These are phyloP conservation scores for Tetrapedia diversipes DNA, from an alignment of 2,888 invertebrate species.

Conservation along the genomic window DNA sequence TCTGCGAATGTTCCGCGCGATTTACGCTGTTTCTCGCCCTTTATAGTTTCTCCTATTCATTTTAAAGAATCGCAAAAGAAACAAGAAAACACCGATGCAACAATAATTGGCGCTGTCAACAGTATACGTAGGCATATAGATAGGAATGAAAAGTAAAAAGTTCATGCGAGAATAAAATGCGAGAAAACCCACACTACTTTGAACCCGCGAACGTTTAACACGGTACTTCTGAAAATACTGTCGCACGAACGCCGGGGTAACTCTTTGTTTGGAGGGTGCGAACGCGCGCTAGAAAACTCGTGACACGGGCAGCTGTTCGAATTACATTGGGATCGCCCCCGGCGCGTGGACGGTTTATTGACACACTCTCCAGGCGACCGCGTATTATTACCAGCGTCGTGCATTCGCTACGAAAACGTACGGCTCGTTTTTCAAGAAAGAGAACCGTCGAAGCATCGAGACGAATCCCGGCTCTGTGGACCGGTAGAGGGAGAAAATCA, in stretches of 20 bases:
- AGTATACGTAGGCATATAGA: too few species aligned
- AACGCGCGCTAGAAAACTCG: constrained; percentile 62
- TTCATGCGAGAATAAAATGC: not conserved
- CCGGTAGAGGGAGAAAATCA: constrained; percentile 22
- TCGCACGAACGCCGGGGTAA: constrained; percentile 46
- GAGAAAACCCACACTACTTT: constrained; percentile 1
- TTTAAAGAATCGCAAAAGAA: not conserved
- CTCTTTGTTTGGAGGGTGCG: constrained; percentile 69
- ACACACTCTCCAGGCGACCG: constrained; percentile 59
- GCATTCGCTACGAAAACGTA: constrained; percentile 42
- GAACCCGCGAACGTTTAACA: too few species aligned
- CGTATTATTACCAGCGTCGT: constrained; percentile 54
- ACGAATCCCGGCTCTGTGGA: constrained; percentile 18
- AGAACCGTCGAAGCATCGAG: constrained; percentile 3
- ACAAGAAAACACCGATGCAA: too few species aligned
- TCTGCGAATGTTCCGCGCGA: not conserved
- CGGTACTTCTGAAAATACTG: constrained; percentile 47
- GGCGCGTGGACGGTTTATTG: constrained; percentile 69
- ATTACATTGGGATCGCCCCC: constrained; percentile 59
- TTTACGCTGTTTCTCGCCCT: not conserved
- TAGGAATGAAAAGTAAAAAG: too few species aligned
- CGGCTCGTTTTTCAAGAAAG: constrained; percentile 22
- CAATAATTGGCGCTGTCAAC: too few species aligned
- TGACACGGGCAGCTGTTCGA: constrained; percentile 73
- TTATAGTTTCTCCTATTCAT: not conserved